Evolutionary conservation across 1,140 invertebrate species (phyloP), one percentile per base, ranked within the genome.

Genomic region (Leguminivora glycinivorella): DNA sequence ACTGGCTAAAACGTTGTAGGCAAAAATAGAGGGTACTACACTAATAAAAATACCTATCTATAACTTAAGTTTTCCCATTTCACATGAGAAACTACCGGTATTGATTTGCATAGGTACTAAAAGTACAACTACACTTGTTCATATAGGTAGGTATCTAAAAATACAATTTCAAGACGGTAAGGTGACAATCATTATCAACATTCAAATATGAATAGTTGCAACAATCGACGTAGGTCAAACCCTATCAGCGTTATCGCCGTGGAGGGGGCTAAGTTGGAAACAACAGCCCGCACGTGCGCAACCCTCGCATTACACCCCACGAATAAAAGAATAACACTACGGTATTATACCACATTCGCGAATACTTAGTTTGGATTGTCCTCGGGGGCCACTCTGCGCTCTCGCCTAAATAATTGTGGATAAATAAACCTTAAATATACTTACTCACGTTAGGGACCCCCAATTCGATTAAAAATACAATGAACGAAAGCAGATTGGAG

Each of bases 221-320:
- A 38, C 34, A 75, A 83, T 84, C 78, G 72, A 76, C 74, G 76
- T 78, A 85, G 86, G 83, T 86, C 83, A 83, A 31, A 82, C 87
- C 83, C 84, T 85, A 86, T 84, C 80, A 22, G 56, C 25, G 34
- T 12, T 56, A 29, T 70, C 68, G 72, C 29, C n/a, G n/a, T 71
- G 67, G 67, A 40, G 77, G 74, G 75, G 78, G 78, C 72, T 67
- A 74, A 78, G 77, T 78, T 52, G 19, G 19, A 80, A 72, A 69
- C 77, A 88, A 90, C 81, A 73, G 82, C 73, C 79, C 80, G 82
- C 88, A 90, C 88, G 88, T 90, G 88, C 77, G 60, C 72, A 40
- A 75, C 80, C 81, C 72, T 75, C 76, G 60, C 58, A 31, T 69
- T 71, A 40, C 74, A 79, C 78, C 83, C 85, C 74, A 63, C 58